These are phyloP conservation scores for Pseudachorutes palmiensis DNA, from an alignment of 1,140 invertebrate species.

Conservation along the genomic window DNA sequence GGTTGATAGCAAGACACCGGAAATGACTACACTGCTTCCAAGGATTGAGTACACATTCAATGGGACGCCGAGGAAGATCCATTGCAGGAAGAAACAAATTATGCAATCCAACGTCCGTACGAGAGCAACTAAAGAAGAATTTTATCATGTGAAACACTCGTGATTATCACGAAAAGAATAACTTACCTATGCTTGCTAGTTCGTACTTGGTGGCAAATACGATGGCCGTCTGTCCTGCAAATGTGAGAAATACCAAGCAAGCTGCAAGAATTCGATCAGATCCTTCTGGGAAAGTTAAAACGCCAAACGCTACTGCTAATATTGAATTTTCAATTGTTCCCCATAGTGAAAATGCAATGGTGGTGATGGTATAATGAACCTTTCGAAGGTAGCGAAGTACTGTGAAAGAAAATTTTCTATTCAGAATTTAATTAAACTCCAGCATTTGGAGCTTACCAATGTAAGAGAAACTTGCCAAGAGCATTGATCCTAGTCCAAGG, in stretches of 20 bases:
- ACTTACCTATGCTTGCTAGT: conserved; percentile 18
- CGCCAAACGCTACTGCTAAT: conserved; percentile 6
- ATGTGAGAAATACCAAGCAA: conserved; percentile 17
- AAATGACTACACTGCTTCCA: not conserved
- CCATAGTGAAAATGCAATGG: conserved; percentile 21
- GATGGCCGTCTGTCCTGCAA: conserved; percentile 26
- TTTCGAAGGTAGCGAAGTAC: conserved; percentile 24
- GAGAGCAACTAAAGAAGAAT: not conserved
- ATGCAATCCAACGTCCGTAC: not conserved
- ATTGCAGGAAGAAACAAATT: not conserved
- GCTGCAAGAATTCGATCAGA: conserved; percentile 16
- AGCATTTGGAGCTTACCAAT: too few relatives aligned
- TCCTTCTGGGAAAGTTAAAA: not conserved
- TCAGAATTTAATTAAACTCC: not conserved
- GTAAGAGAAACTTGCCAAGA: not conserved
- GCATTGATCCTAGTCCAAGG: not conserved
- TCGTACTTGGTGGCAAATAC: conserved; percentile 31
- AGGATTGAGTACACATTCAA: not conserved
- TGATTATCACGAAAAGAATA: not conserved
- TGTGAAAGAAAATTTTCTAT: conserved; percentile 5
- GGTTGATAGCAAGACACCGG: not conserved
- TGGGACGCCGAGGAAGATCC: not conserved
- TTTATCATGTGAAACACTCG: not conserved
- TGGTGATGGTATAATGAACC: conserved; percentile 20
- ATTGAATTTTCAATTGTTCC: conserved; percentile 21